Evolutionary conservation across 1,140 invertebrate species (phyloP), one percentile per base, ranked within the genome.

Genomic region (Dendroctonus valens): DNA sequence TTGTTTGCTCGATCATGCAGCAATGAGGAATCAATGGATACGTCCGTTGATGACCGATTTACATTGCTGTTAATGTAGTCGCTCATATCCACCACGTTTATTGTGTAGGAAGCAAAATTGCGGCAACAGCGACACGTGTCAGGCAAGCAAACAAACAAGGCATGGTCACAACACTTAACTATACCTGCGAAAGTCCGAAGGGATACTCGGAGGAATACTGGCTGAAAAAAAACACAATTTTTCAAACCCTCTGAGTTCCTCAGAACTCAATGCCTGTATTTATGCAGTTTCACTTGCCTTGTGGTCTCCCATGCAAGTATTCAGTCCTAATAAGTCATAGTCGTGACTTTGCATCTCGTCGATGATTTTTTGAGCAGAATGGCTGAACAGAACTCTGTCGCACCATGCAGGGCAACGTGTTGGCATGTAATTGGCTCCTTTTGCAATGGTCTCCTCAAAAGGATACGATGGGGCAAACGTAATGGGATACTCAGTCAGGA

Each of bases 371-470:
- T 79, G 79, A 38, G 77, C 91, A 59, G 84, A 83, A 59, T 89
- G 85, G 72, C 88, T 93, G 50, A 97, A 81, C 26, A 99, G 78
- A 49, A 99, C 87, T 60, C 97, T 83, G 81, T 99, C 97, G 78
- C 97, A 99, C 96, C 96, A 99, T 0, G 94, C 87, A 3, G 96
- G 97, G 79, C 96, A 97, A 72, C 95, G 84, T 0, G 96, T 98
- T 74, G 92, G 91, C 94, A 98, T 97, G 75, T 97, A 98, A 71
- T 87, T 87, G 6, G 85, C 84, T n/a, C 87, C 89, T 69, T 90
- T 85, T 53, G 86, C 84, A 6, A 91, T 80, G 74, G 97, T 90
- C 79, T 99, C 96, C 77, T 93, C 91, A 80, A 95, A 99, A 0
- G 96, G 96, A 81, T 98, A 99, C 55, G 91, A 92, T n/a, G 96